Percentiles rank a stretch among this genome's conserved stretches.
Evolutionary conservation across 2,113 vertebrate genomes (phyloP).

Genomic region (Piprites chloris): DNA sequence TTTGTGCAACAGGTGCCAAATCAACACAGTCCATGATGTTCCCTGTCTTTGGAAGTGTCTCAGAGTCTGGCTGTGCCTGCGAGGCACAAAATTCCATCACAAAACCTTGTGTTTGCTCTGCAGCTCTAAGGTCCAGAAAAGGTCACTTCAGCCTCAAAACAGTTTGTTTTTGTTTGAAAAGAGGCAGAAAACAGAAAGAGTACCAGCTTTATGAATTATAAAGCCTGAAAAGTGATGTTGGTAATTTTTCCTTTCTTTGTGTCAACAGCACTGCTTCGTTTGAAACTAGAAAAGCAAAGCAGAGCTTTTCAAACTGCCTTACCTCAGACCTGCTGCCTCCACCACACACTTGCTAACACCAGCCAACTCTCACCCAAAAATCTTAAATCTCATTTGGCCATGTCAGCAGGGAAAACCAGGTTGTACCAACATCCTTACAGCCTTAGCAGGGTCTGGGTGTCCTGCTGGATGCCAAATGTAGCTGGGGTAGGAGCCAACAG

Average conservation of each 20-base stretch:
- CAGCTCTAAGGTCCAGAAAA: not conserved
- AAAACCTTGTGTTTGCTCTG: not conserved
- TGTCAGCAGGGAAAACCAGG: not conserved
- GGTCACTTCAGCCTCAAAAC: not conserved
- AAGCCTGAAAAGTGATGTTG: not conserved
- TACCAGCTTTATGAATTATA: not conserved
- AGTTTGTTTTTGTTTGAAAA: not conserved
- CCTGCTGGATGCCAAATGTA: not conserved
- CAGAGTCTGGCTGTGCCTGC: accelerated
- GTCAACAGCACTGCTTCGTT: not conserved
- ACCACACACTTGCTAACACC: not conserved
- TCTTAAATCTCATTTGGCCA: not conserved
- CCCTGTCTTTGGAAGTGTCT: not conserved
- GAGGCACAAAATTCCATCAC: accelerated
- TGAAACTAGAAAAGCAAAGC: not conserved
- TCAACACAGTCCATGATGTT: accelerated
- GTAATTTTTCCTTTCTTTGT: not conserved
- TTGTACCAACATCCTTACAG: not conserved
- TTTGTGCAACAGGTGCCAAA: not conserved
- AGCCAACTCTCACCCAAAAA: not conserved
- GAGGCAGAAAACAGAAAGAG: not conserved
- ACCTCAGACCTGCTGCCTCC: not conserved
- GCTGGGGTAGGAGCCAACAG: not conserved
- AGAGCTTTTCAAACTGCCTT: not conserved
- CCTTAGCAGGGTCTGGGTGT: not conserved